Conservation (phyloP, 2,113 vertebrate species). For the Pygoscelis antarcticus region DNA sequence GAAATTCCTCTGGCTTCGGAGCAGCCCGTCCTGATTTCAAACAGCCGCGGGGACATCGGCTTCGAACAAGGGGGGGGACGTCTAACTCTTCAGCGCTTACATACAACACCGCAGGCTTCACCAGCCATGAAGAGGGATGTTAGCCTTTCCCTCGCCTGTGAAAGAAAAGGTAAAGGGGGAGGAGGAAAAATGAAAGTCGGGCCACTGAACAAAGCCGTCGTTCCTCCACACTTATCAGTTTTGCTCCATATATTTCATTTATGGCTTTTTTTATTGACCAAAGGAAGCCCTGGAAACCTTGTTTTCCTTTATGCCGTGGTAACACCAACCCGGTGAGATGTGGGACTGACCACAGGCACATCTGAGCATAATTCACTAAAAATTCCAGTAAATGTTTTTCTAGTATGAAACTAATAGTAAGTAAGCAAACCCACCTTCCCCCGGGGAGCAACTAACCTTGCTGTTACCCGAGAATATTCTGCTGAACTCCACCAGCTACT, state of each 20-base stretch:
- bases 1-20: not conserved
- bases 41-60: not conserved
- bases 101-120: not conserved
- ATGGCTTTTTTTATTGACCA: slow-evolving; percentile 12
- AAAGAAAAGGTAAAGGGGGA: not conserved
- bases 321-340: not conserved
- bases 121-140: not conserved
- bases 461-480: slow-evolving; percentile 30
- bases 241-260: slow-evolving; percentile 27
- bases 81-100: not conserved
- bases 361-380: slow-evolving; percentile 42
- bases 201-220: not conserved
- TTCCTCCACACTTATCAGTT: not conserved
- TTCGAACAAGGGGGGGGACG: fast-evolving
- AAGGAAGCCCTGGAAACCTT: slow-evolving; percentile 28
- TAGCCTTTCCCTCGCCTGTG: not conserved
- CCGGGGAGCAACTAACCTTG: slow-evolving; percentile 23
- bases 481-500: slow-evolving; percentile 17
- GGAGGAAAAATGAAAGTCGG: not conserved
- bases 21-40: not conserved
- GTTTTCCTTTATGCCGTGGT: slow-evolving; percentile 3
- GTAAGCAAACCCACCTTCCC: slow-evolving; percentile 34
- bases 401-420: slow-evolving; percentile 51
- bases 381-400: slow-evolving; percentile 54
- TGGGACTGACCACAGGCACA: slow-evolving; percentile 44